These are phyloP conservation scores for Pissodes strobi DNA, from an alignment of 1,140 invertebrate species.

Conservation along the genomic window DNA sequence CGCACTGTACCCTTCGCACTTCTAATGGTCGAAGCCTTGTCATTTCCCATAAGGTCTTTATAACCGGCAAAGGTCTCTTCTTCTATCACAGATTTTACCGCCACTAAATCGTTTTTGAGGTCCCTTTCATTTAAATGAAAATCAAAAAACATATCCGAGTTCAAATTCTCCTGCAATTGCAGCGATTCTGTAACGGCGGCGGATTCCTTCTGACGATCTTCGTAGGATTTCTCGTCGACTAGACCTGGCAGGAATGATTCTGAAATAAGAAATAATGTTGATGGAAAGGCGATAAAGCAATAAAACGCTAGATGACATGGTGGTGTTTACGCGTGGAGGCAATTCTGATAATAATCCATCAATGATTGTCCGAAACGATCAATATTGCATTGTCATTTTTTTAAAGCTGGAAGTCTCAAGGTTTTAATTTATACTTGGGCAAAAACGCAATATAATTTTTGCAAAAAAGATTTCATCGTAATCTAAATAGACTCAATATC, in stretches of 20 bases:
- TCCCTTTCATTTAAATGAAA: conserved; percentile 81
- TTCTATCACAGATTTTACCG: conserved; percentile 56
- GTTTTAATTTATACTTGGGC: too few relatives aligned
- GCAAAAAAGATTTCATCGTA: too few relatives aligned
- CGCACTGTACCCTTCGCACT: conserved; percentile 90
- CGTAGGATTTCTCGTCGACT: conserved; percentile 70
- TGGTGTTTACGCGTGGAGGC: too few relatives aligned
- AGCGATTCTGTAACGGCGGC: conserved; percentile 51
- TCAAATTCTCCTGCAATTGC: conserved; percentile 50
- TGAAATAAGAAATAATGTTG: too few relatives aligned
- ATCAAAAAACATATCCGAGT: conserved; percentile 77
- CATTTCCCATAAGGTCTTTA: conserved; percentile 74
- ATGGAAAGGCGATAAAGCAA: too few relatives aligned
- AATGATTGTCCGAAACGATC: too few relatives aligned
- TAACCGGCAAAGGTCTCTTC: conserved; percentile 80
- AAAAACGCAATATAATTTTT: too few relatives aligned
- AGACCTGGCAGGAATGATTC: conserved; percentile 51
- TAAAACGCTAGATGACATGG: too few relatives aligned
- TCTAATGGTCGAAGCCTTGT: conserved; percentile 72
- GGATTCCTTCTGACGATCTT: conserved; percentile 58
- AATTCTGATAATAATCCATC: too few relatives aligned
- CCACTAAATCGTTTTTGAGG: conserved; percentile 61
- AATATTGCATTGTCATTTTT: too few relatives aligned
- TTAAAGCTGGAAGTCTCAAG: too few relatives aligned
- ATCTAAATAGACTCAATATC: too few relatives aligned